These are phyloP conservation scores for Heliconius sara DNA, from an alignment of 2,888 invertebrate genomes.

Conservation along the genomic window DNA sequence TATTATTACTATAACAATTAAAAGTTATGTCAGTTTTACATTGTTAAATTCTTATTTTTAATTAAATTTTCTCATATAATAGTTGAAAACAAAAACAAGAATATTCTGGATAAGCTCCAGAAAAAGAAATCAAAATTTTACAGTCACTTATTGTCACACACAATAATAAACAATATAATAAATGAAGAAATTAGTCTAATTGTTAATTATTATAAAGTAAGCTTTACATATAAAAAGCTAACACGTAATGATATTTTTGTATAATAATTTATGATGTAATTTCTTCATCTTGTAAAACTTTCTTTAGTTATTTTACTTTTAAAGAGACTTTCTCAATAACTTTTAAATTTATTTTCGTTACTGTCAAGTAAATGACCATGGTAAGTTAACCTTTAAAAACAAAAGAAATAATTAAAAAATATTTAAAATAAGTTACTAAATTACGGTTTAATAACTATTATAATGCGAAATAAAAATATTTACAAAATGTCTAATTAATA, in stretches of 20 bases:
- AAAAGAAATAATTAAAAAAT: neutral
- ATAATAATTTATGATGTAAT: no score
- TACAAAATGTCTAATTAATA: neutral
- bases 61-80: neutral
- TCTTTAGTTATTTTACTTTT: no score
- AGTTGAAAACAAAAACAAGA: neutral
- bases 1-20: conserved; percentile 1
- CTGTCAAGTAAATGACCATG: no score
- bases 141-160: neutral
- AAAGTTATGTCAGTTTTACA: neutral
- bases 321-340: no score
- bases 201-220: neutral
- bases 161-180: neutral
- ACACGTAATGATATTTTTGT: no score
- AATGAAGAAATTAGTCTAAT: neutral
- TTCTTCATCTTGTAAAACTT: no score
- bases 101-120: neutral
- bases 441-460: neutral
- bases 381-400: no score
- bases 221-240: neutral
- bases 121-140: neutral
- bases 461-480: neutral
- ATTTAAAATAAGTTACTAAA: neutral
- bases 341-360: no score
- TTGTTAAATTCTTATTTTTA: neutral